Percentiles rank a stretch among this genome's conserved stretches.
These are phyloP conservation scores for Pedionomus torquatus DNA, from an alignment of 2,113 vertebrate genomes.

Conservation along the genomic window DNA sequence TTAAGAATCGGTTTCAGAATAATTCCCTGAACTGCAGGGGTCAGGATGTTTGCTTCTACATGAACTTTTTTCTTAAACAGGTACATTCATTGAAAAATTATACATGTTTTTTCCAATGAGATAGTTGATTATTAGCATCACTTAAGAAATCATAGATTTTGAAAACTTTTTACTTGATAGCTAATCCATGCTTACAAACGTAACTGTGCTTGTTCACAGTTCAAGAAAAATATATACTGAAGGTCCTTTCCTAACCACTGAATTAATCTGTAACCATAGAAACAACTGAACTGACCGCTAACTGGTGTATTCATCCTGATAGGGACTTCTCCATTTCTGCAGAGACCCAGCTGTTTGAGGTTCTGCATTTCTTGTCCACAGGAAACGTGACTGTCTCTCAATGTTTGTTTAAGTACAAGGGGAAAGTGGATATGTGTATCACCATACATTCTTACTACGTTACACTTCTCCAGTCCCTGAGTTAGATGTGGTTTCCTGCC, in stretches of 20 bases:
- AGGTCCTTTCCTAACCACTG: background rate
- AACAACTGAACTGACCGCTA: background rate
- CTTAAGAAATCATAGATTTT: background rate
- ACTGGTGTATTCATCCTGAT: background rate
- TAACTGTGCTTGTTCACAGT: background rate
- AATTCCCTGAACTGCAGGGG: background rate
- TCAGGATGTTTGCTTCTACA: background rate
- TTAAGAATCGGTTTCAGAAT: conserved; percentile 5
- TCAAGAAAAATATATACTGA: background rate
- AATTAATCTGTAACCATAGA: conserved; percentile 41
- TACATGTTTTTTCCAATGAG: background rate
- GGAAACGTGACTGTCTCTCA: background rate
- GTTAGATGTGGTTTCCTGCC: background rate
- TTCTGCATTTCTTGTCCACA: background rate
- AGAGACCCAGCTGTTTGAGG: background rate
- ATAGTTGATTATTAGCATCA: background rate
- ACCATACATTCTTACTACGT: background rate
- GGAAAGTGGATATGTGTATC: background rate
- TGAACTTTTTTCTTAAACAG: background rate
- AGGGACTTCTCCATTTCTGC: background rate
- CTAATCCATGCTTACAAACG: background rate
- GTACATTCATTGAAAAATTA: background rate
- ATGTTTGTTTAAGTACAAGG: background rate
- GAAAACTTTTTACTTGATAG: background rate
- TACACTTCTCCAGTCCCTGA: background rate